Base-by-base conservation (phyloP, 1,140 invertebrate genomes). In the Anagrus nilaparvatae region DNA sequence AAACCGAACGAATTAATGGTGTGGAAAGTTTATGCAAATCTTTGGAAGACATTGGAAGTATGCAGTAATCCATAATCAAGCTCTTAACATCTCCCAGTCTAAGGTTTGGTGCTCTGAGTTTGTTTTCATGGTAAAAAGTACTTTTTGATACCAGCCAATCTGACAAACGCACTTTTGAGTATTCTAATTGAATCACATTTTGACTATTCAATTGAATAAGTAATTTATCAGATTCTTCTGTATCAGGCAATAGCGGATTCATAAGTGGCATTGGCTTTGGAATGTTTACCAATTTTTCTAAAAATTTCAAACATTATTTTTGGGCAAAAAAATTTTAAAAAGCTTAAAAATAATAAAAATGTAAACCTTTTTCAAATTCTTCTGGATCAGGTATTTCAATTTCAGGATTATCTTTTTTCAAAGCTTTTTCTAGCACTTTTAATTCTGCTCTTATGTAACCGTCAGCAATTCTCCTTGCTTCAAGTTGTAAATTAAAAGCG, bases 11-110 rank as follows among this genome's bases (percentile, higher is more conserved):
- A 4, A 75, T 61, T 30, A 75, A 58, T 5, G 76, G 76, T 8
- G 73, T 69, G n/a, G n/a, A n/a, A 24, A 71, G 52, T 40, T 67
- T 58, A 54, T 76, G 74, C 9, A 76, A 65, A 19, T 65, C 60
- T 39, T 63, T 60, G 16, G 76, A 76, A 20, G 73, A 74, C 20
- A 82, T 56, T 2, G 79, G 79, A 20, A 83, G 59, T 38, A 82
- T 71, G 43, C 74, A 78, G 53, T 76, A 79, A 49, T 82, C 76
- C 49, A 75, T 72, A 3, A 82, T 52, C 1, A 76, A 59, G 39
- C 76, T 64, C 40, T 69, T 63, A 6, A 82, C 64, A 49, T 59
- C 75, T 43, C 54, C 75, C 50, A 51, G 72, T 9, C 56, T 54
- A 16, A 66, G 63, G 2, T 53, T 48, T 4, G 71, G 67, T 43